These are phyloP conservation scores for Poecilia gillii DNA, from an alignment of 2,797 vertebrate species.

Conservation along the genomic window DNA sequence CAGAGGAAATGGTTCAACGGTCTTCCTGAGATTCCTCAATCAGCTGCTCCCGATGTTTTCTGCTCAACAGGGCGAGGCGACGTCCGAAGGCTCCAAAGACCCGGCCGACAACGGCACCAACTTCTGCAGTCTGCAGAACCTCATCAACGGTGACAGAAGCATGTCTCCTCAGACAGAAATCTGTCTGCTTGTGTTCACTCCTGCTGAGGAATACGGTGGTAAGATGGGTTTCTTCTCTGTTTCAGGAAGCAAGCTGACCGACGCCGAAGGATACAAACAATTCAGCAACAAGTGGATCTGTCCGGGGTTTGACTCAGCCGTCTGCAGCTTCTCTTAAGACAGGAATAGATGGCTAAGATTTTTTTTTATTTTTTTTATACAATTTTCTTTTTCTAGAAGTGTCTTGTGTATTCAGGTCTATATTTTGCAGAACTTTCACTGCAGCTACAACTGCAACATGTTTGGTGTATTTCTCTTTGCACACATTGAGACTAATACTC, in stretches of 20 bases:
- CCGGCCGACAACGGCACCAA: background rate
- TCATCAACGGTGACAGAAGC: background rate
- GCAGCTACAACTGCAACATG: background rate
- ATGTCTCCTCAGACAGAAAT: background rate
- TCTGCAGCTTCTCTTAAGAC: background rate
- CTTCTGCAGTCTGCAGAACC: background rate
- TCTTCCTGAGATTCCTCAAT: background rate
- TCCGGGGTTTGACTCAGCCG: constrained; percentile 46
- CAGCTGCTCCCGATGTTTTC: background rate
- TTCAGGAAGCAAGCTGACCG: constrained; percentile 27
- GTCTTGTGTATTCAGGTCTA: background rate
- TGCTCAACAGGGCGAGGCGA: background rate
- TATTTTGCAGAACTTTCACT: background rate
- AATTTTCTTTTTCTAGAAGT: background rate
- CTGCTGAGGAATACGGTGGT: background rate
- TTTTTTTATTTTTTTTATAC: background rate
- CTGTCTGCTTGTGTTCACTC: background rate
- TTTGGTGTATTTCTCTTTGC: background rate
- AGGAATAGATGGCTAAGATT: background rate
- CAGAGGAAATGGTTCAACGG: background rate
- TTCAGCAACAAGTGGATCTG: constrained; percentile 76
- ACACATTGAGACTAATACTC: background rate
- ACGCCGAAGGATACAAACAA: constrained; percentile 63
- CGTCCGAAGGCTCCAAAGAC: background rate
- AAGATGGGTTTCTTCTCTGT: background rate